Evolutionary conservation across 2,113 vertebrate species (phyloP).

Genomic region (Tor tambroides): DNA sequence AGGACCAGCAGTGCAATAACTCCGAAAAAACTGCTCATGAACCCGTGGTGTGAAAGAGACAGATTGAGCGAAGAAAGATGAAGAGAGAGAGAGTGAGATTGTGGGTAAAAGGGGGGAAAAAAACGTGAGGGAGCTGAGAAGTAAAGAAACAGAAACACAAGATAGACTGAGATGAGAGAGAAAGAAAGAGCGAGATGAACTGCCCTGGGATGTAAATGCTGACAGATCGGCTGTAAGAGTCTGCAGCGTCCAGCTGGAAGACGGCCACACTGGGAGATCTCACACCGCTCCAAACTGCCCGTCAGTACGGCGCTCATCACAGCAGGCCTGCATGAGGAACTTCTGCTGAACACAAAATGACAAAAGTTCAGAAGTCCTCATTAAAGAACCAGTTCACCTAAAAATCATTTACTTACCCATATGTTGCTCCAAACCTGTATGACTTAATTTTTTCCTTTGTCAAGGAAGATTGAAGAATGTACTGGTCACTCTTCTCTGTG

Average conservation of each 20-base stretch:
- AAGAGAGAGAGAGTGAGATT: slow-evolving; percentile 14
- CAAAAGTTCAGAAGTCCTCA: background rate
- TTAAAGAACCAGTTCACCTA: background rate
- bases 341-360: background rate
- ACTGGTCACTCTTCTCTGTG: background rate
- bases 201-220: slow-evolving; percentile 49
- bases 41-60: slow-evolving; percentile 5
- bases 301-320: slow-evolving; percentile 7
- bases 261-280: slow-evolving; percentile 48
- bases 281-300: slow-evolving; percentile 29
- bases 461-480: background rate
- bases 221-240: slow-evolving; percentile 59
- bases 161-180: background rate
- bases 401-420: background rate
- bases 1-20: background rate
- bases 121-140: background rate
- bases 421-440: background rate
- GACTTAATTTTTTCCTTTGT: background rate
- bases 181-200: slow-evolving; percentile 29
- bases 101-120: background rate
- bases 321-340: slow-evolving; percentile 10
- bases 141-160: background rate
- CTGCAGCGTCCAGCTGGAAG: slow-evolving; percentile 55
- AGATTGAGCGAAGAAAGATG: slow-evolving; percentile 12
- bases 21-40: background rate